Evolutionary conservation across 2,113 vertebrate genomes (phyloP), one percentile per base, ranked within the genome.

Genomic region (Galbula dea): DNA sequence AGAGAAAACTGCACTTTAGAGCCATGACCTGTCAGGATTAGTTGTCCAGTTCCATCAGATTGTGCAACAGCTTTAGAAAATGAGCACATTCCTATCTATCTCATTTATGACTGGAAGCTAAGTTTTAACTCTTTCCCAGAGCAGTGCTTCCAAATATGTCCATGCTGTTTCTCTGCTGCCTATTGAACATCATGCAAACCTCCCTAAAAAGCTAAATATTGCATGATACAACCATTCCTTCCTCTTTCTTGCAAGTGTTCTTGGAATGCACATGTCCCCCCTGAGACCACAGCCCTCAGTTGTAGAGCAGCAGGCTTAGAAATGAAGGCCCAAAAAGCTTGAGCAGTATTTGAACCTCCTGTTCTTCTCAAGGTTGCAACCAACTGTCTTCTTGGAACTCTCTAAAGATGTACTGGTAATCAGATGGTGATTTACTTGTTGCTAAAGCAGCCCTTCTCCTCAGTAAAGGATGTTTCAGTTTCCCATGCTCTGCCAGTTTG

Each of bases 21-120:
- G 36, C 86, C 76, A 12, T 2, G 37, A 78, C 15, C 3, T 79
- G 66, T 78, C 74, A 52, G 46, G 77, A 66, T 94, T 89, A 90
- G 77, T 78, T 92, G 69, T 92, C 43, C 66, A 75, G 58, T 79
- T 87, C 66, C 54, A 89, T 62, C 49, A 49, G 57, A 37, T 92
- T 96, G 51, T 86, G 94, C 66, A 96, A 96, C 34, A 63, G 18
- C 51, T 89, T 89, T 76, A 66, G 84, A 76, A 89, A 93, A 79
- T 0, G 3, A 86, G 67, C n/a, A 84, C 76, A 57, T 55, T 14
- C 37, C 37, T 89, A 9, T 87, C 48, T 83, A 12, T 81, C 83
- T 92, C 32, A 20, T 82, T 92, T 93, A 94, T 81, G 48, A 63
- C 83, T 52, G 71, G 24, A 81, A 90, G 86, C 52, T 94, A 94